Base-by-base conservation (phyloP, 2,113 vertebrate genomes). In the Triplophysa siluroides region DNA sequence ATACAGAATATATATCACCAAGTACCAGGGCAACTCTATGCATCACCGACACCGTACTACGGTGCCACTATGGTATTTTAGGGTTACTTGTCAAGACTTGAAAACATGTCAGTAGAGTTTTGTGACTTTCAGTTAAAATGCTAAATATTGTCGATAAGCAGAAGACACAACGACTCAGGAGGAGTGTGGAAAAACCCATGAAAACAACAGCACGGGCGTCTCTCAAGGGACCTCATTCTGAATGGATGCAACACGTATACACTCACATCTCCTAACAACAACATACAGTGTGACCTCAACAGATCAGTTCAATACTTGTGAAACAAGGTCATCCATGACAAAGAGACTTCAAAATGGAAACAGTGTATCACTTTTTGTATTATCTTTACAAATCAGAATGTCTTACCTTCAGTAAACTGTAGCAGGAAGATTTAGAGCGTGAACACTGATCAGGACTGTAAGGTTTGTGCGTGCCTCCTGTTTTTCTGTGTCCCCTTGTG, bases 351-450 rank as follows among this genome's bases (percentile, higher is more conserved):
- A 29, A 29, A 29, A 4, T 29, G 29, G 29, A 13, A 23, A 50
- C 21, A 47, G 47, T 50, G 2, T 50, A 50, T 50, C 4, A 50
- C 8, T 11, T 50, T 50, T 16, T 13, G 33, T 33, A 33, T 1
- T 1, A 38, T 38, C n/a, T 58, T 38, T 33, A 58, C 2, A 4
- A 72, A 61, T n/a, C 21, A 43, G 33, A 60, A 18, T 43, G 0
- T 23, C 73, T 75, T 63, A 75, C 73, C 73, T 47, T 29, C 19
- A 29, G 5, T 63, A 2, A 75, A 75, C 61, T 11, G 14, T 24
- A 45, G 21, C 11, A 38, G 16, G 38, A 26, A 45, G 61, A 75
- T 47, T 41, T 41, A 62, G 21, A 56, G 3, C 3, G 0, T 70
- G 8, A 33, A 19, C 19, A 23, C 47, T 19, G 45, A 10, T 52